Evolutionary conservation across 2,888 invertebrate genomes (phyloP), one percentile per base, ranked within the genome.

Genomic region (Dynastes maya): DNA sequence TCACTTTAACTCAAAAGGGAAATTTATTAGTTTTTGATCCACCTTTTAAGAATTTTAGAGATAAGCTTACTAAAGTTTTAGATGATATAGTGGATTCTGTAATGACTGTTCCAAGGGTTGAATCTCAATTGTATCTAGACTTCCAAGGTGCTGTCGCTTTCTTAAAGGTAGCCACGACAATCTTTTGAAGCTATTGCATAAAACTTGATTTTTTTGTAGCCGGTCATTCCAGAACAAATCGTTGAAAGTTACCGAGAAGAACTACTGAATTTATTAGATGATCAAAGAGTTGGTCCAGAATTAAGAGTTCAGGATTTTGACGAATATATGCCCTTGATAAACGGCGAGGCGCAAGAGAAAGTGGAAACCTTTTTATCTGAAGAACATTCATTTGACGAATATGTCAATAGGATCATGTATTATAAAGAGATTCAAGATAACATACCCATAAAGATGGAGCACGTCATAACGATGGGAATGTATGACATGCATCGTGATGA

Each of bases 401-500:
- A 91, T 83, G 91, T 91, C 61, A 89, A 87, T 0, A 90, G 92
- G 83, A 90, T 95, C 2, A 88, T 91, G 3, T 91, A 91, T 81
- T 95, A 93, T 83, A 91, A 93, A 63, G 88, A 91, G n/a, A 87
- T 94, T 29, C 91, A 92, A 63, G 90, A 90, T 75, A 91, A 91
- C 78, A 93, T 95, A 79, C 92, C 93, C 0, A 79, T 90, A 71
- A 83, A 89, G 83, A 88, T 92, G 45, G 91, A 93, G 82, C 92
- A 93, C 79, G 93, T 94, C 0, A 91, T 95, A 22, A 92, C 93
- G 22, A 93, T 95, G 85, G 97, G 96, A 8, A 92, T 97, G 89
- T 98, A 96, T 86, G 94, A 95, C 85, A 93, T 98, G 87, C 94
- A 96, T 87, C 92, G 97, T 77, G 92, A 91, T 68, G 95, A 95